A percentile compares a stretch with the other conserved stretches of the same genome.
Conservation (phyloP, 2,888 invertebrate genomes). For the Orthosia gothica region DNA sequence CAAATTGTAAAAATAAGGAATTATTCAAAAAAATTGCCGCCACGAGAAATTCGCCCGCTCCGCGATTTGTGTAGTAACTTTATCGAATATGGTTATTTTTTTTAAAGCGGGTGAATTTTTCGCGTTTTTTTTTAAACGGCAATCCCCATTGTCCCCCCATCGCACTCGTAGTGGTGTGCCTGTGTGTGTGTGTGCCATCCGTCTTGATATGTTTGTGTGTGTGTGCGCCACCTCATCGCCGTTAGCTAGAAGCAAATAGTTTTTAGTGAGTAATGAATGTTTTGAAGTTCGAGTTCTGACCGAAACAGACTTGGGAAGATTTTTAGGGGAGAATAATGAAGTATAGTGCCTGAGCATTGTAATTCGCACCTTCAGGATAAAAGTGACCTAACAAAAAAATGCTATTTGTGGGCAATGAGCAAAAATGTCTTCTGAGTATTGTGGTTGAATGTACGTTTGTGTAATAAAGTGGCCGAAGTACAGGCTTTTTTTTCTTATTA, state of each 20-base stretch:
- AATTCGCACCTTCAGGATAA: too few relatives aligned
- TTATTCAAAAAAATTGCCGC: slow-evolving; percentile 83
- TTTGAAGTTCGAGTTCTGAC: slow-evolving; percentile 61
- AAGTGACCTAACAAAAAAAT: too few relatives aligned
- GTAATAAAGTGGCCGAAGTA: too few relatives aligned
- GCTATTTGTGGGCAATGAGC: too few relatives aligned
- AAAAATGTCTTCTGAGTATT: too few relatives aligned
- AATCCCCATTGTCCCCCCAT: slow-evolving; percentile 77
- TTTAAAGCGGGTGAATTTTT: slow-evolving; percentile 58
- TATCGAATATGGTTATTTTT: slow-evolving; percentile 59
- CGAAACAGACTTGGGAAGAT: slow-evolving; percentile 44
- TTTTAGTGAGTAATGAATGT: slow-evolving; percentile 84
- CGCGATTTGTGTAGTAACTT: slow-evolving; percentile 63
- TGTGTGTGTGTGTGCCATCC: slow-evolving; percentile 89
- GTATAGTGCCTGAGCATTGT: background rate
- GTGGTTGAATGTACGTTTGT: too few relatives aligned
- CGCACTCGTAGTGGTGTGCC: slow-evolving; percentile 85
- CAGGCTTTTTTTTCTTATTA: too few relatives aligned
- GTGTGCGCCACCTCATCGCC: slow-evolving; percentile 87
- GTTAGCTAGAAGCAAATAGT: slow-evolving; percentile 91
- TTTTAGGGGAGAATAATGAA: slow-evolving; percentile 6
- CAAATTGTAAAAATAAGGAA: slow-evolving; percentile 88
- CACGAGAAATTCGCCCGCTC: slow-evolving; percentile 75
- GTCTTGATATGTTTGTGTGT: slow-evolving; percentile 90
- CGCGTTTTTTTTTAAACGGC: slow-evolving; percentile 79